phyloP scores from a whole-genome alignment of 1,140 invertebrate species.

The Drosophila yakuba region DNA sequence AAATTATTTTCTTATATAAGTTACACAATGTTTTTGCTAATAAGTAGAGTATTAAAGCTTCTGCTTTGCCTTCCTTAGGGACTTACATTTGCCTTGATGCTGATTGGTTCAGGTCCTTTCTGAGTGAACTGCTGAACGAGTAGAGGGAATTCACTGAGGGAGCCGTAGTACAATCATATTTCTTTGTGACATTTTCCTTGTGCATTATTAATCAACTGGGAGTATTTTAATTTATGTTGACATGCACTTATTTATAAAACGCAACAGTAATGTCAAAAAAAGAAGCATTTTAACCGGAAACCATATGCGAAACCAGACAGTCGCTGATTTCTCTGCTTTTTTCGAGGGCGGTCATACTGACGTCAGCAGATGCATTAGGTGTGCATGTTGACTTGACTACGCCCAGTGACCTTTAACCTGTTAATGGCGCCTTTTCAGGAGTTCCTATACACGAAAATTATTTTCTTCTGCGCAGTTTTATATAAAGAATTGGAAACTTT shows the following conservation, averaged over 20 bases:
- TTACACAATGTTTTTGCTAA: background rate
- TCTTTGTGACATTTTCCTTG: constrained; percentile 75
- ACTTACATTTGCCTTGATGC: constrained; percentile 18
- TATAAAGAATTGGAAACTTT: background rate
- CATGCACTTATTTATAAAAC: constrained; percentile 74
- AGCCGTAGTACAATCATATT: constrained; percentile 50
- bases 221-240: constrained; percentile 80
- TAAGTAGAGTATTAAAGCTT: constrained; percentile 11
- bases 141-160: constrained; percentile 21
- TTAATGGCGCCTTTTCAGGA: too few relatives aligned
- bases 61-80: background rate
- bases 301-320: constrained; percentile 35
- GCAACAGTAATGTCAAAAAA: constrained; percentile 36
- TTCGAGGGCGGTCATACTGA: constrained; percentile 2
- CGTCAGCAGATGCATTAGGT: background rate
- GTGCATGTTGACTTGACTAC: background rate
- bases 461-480: background rate
- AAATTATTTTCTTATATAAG: too few relatives aligned
- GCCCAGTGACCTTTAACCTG: too few relatives aligned
- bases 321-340: constrained; percentile 15
- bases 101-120: constrained; percentile 18
- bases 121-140: constrained; percentile 12
- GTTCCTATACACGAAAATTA: too few relatives aligned
- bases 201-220: constrained; percentile 79
- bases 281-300: constrained; percentile 20